Percentiles rank a stretch among this genome's conserved stretches.
These are phyloP conservation scores for Uria lomvia DNA, from an alignment of 2,113 vertebrate genomes.

Conservation along the genomic window DNA sequence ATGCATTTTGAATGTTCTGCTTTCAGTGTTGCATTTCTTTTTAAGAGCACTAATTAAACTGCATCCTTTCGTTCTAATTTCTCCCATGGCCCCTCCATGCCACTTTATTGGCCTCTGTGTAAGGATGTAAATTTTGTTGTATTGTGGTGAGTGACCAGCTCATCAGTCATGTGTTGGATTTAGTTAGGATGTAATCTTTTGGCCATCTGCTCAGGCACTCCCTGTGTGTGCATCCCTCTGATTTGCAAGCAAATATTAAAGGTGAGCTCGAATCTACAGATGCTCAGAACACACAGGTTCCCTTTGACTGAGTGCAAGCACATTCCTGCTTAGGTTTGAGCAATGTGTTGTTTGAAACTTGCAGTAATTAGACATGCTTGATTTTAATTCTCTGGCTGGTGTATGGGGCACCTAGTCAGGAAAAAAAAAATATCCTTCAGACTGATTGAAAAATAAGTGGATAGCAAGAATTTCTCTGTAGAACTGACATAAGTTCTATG, in stretches of 20 bases:
- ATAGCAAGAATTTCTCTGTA: not conserved
- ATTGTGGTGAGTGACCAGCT: not conserved
- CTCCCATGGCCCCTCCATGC: not conserved
- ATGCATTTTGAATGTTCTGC: not conserved
- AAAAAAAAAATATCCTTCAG: not conserved
- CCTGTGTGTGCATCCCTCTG: not conserved
- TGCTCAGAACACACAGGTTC: not conserved
- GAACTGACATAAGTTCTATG: not conserved
- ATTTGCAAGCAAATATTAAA: not conserved
- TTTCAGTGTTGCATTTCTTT: not conserved
- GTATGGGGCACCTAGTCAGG: not conserved
- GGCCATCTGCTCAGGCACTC: conserved; percentile 50
- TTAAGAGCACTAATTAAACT: not conserved
- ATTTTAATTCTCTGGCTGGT: not conserved
- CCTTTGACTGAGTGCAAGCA: rapidly evolving
- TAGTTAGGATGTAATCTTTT: conserved; percentile 56
- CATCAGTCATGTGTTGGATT: conserved; percentile 18
- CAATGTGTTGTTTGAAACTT: not conserved
- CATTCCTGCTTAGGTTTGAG: not conserved
- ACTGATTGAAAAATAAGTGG: not conserved
- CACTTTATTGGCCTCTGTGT: not conserved
- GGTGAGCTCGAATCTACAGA: not conserved
- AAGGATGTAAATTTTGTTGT: not conserved
- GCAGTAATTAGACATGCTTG: not conserved
- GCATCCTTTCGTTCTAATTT: not conserved